Evolutionary conservation across 1,140 invertebrate genomes (phyloP).

Genomic region (Diploscapter pachys): DNA sequence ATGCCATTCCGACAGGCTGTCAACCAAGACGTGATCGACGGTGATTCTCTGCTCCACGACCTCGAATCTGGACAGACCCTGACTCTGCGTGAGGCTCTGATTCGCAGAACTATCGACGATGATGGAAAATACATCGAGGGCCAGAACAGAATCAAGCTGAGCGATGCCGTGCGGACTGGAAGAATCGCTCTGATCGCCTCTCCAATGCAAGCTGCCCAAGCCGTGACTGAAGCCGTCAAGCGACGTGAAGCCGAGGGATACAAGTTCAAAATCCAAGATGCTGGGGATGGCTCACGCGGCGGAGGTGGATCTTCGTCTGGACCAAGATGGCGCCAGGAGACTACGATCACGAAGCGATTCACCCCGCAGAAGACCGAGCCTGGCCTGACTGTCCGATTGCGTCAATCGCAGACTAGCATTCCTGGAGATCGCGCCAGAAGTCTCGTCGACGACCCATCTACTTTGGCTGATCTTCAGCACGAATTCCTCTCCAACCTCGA

Average conservation of each 20-base stretch:
- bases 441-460: constrained; percentile 54
- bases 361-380: constrained; percentile 51
- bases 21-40: constrained; percentile 49
- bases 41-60: constrained; percentile 56
- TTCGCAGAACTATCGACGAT: constrained; percentile 42
- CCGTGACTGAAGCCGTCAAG: constrained; percentile 76
- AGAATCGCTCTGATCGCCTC: constrained; percentile 72
- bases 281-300: constrained; percentile 33
- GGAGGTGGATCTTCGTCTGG: constrained; percentile 14
- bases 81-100: constrained; percentile 55
- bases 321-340: constrained; percentile 43
- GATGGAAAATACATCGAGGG: constrained; percentile 62
- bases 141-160: constrained; percentile 64
- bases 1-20: constrained; percentile 54
- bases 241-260: constrained; percentile 55
- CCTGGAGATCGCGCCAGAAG: constrained; percentile 43
- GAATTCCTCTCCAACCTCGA: constrained; percentile 53
- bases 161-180: constrained; percentile 79
- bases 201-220: constrained; percentile 75
- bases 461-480: constrained; percentile 52
- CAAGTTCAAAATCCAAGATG: constrained; percentile 50
- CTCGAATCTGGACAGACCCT: constrained; percentile 54
- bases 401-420: constrained; percentile 39
- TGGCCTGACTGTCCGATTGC: constrained; percentile 48
- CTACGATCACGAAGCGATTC: constrained; percentile 37